Conservation (phyloP, 37 sponge, comb jelly and placozoan species). For the Petrosia ficiformis region DNA sequence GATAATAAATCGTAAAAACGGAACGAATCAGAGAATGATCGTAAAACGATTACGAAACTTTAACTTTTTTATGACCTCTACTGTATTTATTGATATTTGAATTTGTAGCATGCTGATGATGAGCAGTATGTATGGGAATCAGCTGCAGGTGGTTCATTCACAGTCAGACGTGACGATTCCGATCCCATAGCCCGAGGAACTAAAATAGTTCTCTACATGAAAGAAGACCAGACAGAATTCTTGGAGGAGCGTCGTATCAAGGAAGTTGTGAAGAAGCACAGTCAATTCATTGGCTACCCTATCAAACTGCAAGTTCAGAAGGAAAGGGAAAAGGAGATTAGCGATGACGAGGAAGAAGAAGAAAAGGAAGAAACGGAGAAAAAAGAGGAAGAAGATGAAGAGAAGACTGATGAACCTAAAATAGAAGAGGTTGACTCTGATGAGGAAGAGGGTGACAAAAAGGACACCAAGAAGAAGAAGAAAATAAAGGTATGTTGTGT, state of each 20-base stretch:
- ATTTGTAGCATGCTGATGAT: conserved; percentile 96
- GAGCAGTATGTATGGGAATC: conserved; percentile 98
- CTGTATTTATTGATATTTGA: too few relatives aligned
- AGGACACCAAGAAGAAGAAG: conserved; percentile 71
- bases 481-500: conserved; percentile 71
- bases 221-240: conserved; percentile 96
- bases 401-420: conserved; percentile 58
- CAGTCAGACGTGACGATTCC: conserved; percentile 69
- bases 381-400: conserved; percentile 54
- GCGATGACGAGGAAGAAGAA: conserved; percentile 93
- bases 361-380: conserved; percentile 63
- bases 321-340: conserved; percentile 94
- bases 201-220: conserved; percentile 77
- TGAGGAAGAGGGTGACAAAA: conserved; percentile 54
- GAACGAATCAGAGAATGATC: too few relatives aligned
- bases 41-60: too few relatives aligned
- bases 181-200: conserved; percentile 91
- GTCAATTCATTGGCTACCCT: conserved; percentile 98
- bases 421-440: conserved; percentile 50
- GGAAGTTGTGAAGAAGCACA: conserved; percentile 98
- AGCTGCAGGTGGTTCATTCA: conserved; percentile 97
- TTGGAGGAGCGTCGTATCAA: conserved; percentile 92
- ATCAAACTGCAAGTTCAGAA: conserved; percentile 90
- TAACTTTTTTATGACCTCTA: too few relatives aligned
- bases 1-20: too few relatives aligned